Evolutionary conservation across 2,113 vertebrate species (phyloP).

Genomic region (Archilochus colubris): DNA sequence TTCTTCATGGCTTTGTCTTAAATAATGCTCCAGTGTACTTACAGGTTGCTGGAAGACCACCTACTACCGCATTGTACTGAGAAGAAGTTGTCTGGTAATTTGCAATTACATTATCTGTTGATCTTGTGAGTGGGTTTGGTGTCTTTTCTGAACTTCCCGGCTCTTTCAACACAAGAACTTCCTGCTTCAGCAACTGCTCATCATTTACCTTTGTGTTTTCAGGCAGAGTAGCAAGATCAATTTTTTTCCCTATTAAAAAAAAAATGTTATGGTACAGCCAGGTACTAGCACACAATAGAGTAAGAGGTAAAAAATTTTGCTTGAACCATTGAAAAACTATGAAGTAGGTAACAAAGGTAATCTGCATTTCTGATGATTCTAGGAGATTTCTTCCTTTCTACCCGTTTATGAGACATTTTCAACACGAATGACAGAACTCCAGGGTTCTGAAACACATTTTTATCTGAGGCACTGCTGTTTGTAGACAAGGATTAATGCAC

Average conservation of each 20-base stretch:
- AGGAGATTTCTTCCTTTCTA: not conserved
- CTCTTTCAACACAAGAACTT: conserved; percentile 75
- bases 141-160: conserved; percentile 71
- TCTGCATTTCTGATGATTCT: not conserved
- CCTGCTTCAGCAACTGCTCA: conserved; percentile 58
- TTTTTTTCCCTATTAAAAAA: conserved; percentile 42
- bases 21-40: conserved; percentile 44
- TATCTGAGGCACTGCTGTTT: not conserved
- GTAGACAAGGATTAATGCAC: not conserved
- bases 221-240: not conserved
- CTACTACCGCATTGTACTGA: conserved; percentile 72
- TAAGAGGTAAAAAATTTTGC: not conserved
- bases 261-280: not conserved
- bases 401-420: not conserved
- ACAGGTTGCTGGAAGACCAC: conserved; percentile 65
- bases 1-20: not conserved
- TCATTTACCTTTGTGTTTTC: not conserved
- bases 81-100: conserved; percentile 82
- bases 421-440: not conserved
- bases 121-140: conserved; percentile 65
- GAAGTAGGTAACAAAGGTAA: not conserved
- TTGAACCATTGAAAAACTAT: not conserved
- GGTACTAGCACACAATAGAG: not conserved
- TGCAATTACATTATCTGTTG: conserved; percentile 33
- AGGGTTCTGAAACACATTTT: not conserved